Conservation (phyloP, 2,888 invertebrate species). For the Aspidapion aeneum region DNA sequence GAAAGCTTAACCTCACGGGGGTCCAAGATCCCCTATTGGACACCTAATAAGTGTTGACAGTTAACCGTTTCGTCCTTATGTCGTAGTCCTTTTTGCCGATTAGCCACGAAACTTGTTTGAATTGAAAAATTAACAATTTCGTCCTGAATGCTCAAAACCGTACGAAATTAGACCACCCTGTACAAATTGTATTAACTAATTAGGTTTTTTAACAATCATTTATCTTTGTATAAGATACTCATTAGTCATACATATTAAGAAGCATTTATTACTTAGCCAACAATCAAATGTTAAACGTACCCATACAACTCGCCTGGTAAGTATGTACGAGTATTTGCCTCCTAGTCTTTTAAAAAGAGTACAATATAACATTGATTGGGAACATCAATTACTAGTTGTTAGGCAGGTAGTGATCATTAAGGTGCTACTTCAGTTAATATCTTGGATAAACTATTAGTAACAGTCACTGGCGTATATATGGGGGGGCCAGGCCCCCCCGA, state of each 20-base stretch:
- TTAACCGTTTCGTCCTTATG: no score
- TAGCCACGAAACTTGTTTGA: no score
- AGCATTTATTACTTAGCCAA: background rate
- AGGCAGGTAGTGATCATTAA: background rate
- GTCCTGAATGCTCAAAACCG: no score
- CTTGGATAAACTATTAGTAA: no score
- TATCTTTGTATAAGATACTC: background rate
- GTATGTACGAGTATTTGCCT: background rate
- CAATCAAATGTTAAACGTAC: background rate
- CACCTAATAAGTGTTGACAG: no score
- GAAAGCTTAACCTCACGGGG: no score
- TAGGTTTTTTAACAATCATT: background rate
- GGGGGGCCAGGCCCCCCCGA: no score
- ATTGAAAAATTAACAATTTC: no score
- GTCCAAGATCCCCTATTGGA: no score
- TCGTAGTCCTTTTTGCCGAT: no score
- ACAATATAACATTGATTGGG: background rate
- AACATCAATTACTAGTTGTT: background rate
- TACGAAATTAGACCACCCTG: no score
- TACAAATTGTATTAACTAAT: background rate
- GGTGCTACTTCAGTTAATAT: background rate
- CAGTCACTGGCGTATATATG: no score
- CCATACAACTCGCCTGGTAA: background rate
- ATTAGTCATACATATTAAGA: background rate
- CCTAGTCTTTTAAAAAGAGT: background rate